Evolutionary conservation across 2,888 invertebrate species (phyloP).

Genomic region (Leptinotarsa tumamoca): DNA sequence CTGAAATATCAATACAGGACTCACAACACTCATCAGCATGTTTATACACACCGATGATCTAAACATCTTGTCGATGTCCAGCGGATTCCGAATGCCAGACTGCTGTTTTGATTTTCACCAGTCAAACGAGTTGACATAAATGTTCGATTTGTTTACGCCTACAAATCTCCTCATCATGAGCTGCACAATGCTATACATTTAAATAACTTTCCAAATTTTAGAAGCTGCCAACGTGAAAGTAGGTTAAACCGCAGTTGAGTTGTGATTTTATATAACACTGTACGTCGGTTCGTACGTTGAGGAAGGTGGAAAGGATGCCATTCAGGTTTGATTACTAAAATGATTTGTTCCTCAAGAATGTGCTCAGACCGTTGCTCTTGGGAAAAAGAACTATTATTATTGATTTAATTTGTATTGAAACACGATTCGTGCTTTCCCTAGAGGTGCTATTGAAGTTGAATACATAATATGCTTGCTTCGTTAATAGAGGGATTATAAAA

Average conservation of each 20-base stretch:
- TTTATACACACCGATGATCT: not conserved
- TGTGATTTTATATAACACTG: constrained; percentile 41
- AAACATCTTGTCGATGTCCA: constrained; percentile 1
- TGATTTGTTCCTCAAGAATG: constrained; percentile 3
- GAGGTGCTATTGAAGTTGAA: no score
- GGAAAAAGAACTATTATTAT: not conserved
- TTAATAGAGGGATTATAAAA: no score
- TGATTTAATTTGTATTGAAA: not conserved
- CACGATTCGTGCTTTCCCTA: no score
- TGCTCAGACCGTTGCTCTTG: not conserved
- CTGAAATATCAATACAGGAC: no score
- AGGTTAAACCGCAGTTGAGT: constrained; percentile 39
- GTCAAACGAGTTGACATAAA: not conserved
- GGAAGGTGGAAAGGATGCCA: constrained; percentile 1
- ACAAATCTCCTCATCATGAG: constrained; percentile 11
- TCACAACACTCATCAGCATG: not conserved
- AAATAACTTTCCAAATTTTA: constrained; percentile 44
- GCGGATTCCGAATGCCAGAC: constrained; percentile 4
- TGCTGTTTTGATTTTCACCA: not conserved
- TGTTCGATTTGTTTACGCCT: constrained; percentile 7
- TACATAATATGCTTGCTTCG: no score
- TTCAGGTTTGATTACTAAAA: not conserved
- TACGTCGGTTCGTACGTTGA: not conserved
- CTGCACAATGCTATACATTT: constrained; percentile 24
- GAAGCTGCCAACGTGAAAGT: constrained; percentile 39